Evolutionary conservation across 2,888 invertebrate genomes (phyloP), one percentile per base, ranked within the genome.

Genomic region (Mesochorus sp.): DNA sequence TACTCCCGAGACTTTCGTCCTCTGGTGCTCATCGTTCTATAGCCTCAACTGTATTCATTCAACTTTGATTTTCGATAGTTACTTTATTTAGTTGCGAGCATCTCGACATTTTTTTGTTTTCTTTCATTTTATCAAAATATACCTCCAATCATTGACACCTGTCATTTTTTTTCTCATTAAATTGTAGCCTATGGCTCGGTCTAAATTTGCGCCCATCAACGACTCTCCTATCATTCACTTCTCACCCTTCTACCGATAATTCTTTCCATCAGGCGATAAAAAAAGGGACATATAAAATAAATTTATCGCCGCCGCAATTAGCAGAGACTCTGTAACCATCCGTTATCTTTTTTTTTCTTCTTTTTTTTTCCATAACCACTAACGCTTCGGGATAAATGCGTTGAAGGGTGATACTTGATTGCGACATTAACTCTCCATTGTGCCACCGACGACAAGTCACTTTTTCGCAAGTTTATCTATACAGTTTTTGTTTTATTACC

Each of bases 271-370:
- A 74, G 74, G 79, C 10, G n/a, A 28, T 28, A 71, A 82, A 81
- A 80, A 83, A 83, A 83, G 82, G 78, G 79, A 81, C 86, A 89
- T 86, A 85, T 87, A 86, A 85, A 88, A 84, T 81, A 84, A 87
- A 88, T 88, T 88, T 89, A 89, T 89, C 82, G 84, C 82, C 74
- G 64, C 83, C 84, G 84, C 87, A 89, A 89, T 89, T 88, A 88
- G 83, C 78, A 42, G 61, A 76, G 37, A 44, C 57, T 31, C 67
- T 73, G 79, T n/a, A 49, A 64, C 80, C 68, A 49, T 47, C 1
- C 5, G 34, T 71, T 51, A 34, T 28, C 55, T 44, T 44, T 8
- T 61, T 59, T 39, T 39, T 59, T 39, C 24, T 39, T 42, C 6
- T 10, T 34, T 71, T 73, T 81, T 78, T 80, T 66, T 19, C 39